Conservation (phyloP, 1,140 invertebrate species). For the Monomorium pharaonis region DNA sequence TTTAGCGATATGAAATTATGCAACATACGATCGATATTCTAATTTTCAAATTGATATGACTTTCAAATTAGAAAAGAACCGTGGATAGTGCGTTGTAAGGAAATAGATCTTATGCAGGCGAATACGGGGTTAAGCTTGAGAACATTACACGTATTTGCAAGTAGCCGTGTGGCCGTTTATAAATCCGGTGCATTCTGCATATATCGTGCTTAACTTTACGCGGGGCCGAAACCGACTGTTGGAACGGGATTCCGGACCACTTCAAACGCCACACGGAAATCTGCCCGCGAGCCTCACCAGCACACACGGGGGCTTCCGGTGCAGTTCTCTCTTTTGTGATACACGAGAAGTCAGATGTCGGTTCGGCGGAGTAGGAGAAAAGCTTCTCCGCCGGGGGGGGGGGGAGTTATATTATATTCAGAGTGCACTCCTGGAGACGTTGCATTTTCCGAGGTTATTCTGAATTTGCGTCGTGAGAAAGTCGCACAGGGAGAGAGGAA, state of each 20-base stretch:
- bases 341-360: slow-evolving; percentile 57
- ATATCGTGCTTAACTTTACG: slow-evolving; percentile 68
- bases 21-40: not conserved
- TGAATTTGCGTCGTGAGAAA: slow-evolving; percentile 49
- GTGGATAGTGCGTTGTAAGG: not conserved
- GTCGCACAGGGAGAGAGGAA: slow-evolving; percentile 9
- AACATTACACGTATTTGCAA: slow-evolving; percentile 24
- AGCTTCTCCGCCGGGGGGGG: slow-evolving; percentile 36
- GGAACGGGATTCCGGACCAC: slow-evolving; percentile 48
- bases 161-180: slow-evolving; percentile 25
- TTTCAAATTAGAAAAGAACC: slow-evolving; percentile 3
- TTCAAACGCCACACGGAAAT: slow-evolving; percentile 59
- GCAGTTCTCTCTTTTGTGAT: slow-evolving; percentile 63
- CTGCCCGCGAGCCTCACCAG: slow-evolving; percentile 38
- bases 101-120: not conserved
- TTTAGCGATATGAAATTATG: not conserved
- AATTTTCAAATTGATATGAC: not conserved
- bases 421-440: slow-evolving; percentile 45
- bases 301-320: slow-evolving; percentile 50
- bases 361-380: slow-evolving; percentile 48
- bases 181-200: slow-evolving; percentile 31
- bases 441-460: slow-evolving; percentile 54
- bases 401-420: slow-evolving; percentile 58
- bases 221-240: slow-evolving; percentile 54
- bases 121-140: slow-evolving; percentile 17